Base-by-base conservation (phyloP, 1,140 invertebrate genomes). In the Drosophila micromelanica region DNA sequence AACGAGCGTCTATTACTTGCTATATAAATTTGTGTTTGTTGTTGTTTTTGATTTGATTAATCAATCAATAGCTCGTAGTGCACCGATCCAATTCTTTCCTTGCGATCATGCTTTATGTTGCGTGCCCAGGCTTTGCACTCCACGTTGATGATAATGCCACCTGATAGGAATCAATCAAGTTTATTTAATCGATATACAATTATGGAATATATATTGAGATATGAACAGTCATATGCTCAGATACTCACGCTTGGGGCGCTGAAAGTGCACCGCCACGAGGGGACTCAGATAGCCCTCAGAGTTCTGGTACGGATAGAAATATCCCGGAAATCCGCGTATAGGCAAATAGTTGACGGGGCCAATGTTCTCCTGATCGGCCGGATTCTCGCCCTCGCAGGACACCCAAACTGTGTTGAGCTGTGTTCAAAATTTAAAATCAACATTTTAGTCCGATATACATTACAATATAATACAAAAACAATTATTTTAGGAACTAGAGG, bases 21-120 rank as follows among this genome's bases (percentile, higher is more conserved):
- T 63, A 61, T 54, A 20, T 32, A 38, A 38, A 30, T 40, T 40
- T 27, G 12, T 27, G 17, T 48, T 27, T 35, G 40, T 54, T 57
- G 38, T 27, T 0, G 27, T 5, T 5, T 27, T 6, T 6, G 0
- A 17, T 17, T 6, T 27, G 5, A 75, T 94, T 96, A 98, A 93
- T 98, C 97, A 72, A 98, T 95, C 93, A 98, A 94, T 35, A 98
- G 92, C 92, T 98, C 97, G 91, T 98, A 98, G 92, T 98, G 97
- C 13, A 98, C 97, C 32, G 96, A 95, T 20, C 97, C 97, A 35
- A 96, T 92, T 78, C 95, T 94, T n/a, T 97, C 96, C 82, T 94
- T 94, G 60, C 96, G 94, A 91, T 96, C 95, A 81, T 97, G 96
- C 9, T 93, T 92, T 61, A 98, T 98, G 92, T 98, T 98, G 76